Evolutionary conservation across 2,888 invertebrate genomes (phyloP), one percentile per base, ranked within the genome.

Genomic region (Hirtodrosophila duncani): DNA sequence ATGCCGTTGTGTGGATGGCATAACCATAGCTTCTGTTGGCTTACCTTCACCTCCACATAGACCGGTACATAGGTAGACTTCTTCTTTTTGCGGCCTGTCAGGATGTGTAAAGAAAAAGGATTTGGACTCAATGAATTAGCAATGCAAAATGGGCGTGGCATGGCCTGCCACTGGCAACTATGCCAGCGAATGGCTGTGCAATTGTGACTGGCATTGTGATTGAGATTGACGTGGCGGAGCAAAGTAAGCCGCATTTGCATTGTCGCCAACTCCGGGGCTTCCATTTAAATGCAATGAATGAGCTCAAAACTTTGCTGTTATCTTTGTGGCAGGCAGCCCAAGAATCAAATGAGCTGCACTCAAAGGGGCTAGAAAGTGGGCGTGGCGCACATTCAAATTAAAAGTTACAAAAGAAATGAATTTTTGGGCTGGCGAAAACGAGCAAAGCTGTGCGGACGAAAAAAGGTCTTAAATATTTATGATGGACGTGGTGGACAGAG

Each of bases 41-140:
- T 66, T 70, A 87, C 87, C 82, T 85, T 84, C 10, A 87, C 85
- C 69, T 87, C 86, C 11, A 85, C 62, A 41, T 83, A 87, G 6
- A 77, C 65, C 0, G 85, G 84, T 1, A 59, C 70, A 34, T 81
- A 74, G 33, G 57, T 41, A 60, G 58, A 66, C 45, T 67, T 66
- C 59, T 64, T 79, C 46, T 82, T 89, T 83, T 31, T 84, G 45
- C 72, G 59, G 34, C 50, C 50, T 63, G 55, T 48, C 50, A 20
- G 6, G 20, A 23, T 11, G 49, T 10, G 16, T 30, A 9, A 23
- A 36, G 34, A 13, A 11, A 36, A 23, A 11, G 20, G 34, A 36
- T 36, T n/a, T 13, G 9, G 8, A 36, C n/a, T n/a, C n/a, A n/a
- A 39, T 48, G 58, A 62, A 62, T 66, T 66, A 63, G 45, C 17